phyloP scores from a whole-genome alignment of 1,140 invertebrate species.

The Aplysia californica region DNA sequence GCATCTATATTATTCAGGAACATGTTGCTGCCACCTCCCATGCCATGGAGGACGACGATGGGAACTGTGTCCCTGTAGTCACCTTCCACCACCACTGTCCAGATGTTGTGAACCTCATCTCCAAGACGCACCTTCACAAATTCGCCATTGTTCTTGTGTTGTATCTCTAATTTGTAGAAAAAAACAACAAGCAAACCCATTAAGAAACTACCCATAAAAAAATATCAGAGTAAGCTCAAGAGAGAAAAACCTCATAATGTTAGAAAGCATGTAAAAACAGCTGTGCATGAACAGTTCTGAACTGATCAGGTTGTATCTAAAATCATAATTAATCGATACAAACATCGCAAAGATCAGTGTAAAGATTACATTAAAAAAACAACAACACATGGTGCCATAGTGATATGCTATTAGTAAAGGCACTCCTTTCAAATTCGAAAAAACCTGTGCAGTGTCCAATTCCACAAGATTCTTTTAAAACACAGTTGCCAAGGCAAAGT shows the following conservation, averaged over 20 bases:
- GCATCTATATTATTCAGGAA: constrained; percentile 27
- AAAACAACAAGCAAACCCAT: neutral
- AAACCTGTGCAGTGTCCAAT: no score
- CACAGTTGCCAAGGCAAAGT: no score
- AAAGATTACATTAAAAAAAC: no score
- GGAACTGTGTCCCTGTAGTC: neutral
- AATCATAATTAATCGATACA: neutral
- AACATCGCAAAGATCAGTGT: neutral
- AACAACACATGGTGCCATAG: no score
- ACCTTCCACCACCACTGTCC: constrained; percentile 24
- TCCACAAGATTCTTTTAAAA: no score
- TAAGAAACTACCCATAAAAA: neutral
- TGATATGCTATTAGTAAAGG: no score
- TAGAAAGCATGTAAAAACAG: neutral
- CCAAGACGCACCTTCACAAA: neutral
- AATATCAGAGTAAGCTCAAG: neutral
- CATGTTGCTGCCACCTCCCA: constrained; percentile 20
- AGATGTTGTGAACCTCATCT: constrained; percentile 12
- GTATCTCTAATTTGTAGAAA: neutral
- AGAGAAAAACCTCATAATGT: neutral
- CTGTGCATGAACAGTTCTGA: neutral
- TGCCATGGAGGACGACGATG: constrained; percentile 22
- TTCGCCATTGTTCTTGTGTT: constrained; percentile 7
- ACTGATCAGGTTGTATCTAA: neutral
- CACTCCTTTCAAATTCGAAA: no score